phyloP scores from a whole-genome alignment of 2,113 vertebrate species.

The Ameiurus melas region DNA sequence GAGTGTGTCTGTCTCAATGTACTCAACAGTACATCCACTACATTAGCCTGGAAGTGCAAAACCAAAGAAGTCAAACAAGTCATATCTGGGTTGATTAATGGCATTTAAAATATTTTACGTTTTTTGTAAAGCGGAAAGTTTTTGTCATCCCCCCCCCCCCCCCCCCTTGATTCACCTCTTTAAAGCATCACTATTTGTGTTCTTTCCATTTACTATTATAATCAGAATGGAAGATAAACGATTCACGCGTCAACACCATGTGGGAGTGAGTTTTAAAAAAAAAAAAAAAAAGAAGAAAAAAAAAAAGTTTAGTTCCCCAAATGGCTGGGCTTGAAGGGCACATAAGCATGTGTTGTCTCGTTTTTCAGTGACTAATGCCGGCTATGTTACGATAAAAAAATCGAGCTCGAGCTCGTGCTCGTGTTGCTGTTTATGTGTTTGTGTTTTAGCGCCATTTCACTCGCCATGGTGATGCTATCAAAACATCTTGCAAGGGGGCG shows the following conservation, averaged over 20 bases:
- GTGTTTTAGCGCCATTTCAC: not conserved
- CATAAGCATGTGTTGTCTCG: too few relatives aligned
- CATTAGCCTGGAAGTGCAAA: not conserved
- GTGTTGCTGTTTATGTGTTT: not conserved
- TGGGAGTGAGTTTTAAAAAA: not conserved
- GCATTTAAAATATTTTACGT: not conserved
- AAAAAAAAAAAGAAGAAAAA: not conserved
- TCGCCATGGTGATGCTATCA: not conserved
- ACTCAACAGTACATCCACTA: not conserved
- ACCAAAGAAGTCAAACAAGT: not conserved
- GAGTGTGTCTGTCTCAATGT: not conserved
- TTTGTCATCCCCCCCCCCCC: too few relatives aligned
- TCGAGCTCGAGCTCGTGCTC: too few relatives aligned
- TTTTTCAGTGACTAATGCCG: not conserved
- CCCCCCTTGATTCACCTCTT: not conserved
- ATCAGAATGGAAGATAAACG: not conserved
- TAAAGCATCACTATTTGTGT: not conserved
- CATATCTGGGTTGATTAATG: not conserved
- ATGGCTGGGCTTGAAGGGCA: not conserved
- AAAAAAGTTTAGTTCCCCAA: not conserved
- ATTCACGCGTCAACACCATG: not conserved
- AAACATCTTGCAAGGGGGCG: not conserved
- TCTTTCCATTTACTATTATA: conserved; percentile 21
- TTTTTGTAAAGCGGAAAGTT: not conserved
- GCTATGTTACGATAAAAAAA: not conserved